Conservation (phyloP, 2,113 vertebrate species). For the Phylloscopus trochilus region DNA sequence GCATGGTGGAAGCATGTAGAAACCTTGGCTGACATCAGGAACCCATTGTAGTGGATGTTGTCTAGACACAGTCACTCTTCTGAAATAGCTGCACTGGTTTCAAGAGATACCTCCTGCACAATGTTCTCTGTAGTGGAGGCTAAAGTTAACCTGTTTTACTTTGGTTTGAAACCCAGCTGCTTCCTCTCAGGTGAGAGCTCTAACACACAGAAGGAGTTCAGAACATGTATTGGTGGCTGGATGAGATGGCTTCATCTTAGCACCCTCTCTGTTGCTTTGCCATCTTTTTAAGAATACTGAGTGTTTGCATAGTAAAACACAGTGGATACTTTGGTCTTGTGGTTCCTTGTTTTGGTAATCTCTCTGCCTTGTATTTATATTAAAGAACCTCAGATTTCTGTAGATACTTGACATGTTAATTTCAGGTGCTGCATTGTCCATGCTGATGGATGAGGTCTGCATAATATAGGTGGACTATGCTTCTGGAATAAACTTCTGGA, state of each 20-base stretch:
- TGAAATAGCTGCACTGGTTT: not conserved
- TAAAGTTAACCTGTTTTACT: not conserved
- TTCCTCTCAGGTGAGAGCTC: not conserved
- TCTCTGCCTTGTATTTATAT: not conserved
- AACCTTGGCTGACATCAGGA: not conserved
- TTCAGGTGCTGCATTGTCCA: not conserved
- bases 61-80: not conserved
- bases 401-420: not conserved
- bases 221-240: not conserved
- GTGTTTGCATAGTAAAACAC: not conserved
- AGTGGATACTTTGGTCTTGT: not conserved
- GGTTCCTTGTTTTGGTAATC: not conserved
- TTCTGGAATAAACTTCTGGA: not conserved
- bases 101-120: not conserved
- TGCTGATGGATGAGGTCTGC: not conserved
- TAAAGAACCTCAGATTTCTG: not conserved
- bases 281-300: not conserved
- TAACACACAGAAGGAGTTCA: not conserved
- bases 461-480: not conserved
- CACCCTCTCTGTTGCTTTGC: not conserved
- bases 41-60: not conserved
- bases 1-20: not conserved
- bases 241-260: not conserved
- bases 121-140: not conserved
- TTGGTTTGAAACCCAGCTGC: not conserved